Percentiles rank a stretch among this genome's conserved stretches.
phyloP scores from a whole-genome alignment of 1,140 invertebrate species.

The Hyles euphorbiae region DNA sequence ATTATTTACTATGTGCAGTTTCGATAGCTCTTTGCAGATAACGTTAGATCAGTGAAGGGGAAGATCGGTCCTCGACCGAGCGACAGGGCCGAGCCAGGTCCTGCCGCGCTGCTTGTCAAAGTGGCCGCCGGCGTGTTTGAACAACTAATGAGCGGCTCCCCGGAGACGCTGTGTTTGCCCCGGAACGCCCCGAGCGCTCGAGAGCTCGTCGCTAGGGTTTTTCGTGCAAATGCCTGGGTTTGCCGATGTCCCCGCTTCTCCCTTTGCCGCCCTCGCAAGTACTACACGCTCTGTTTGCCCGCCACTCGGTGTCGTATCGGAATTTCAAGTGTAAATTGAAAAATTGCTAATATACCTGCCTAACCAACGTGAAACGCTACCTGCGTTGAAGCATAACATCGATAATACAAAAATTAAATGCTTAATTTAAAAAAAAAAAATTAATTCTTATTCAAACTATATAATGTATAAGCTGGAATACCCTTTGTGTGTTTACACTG shows the following conservation, averaged over 20 bases:
- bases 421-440: no score
- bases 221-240: slow-evolving; percentile 43
- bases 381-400: no score
- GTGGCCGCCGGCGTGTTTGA: slow-evolving; percentile 66
- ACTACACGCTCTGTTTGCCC: slow-evolving; percentile 38
- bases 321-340: slow-evolving; percentile 55
- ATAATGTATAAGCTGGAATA: no score
- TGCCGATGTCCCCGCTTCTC: slow-evolving; percentile 32
- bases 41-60: slow-evolving; percentile 60
- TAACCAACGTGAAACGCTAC: no score
- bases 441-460: no score
- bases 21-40: slow-evolving; percentile 52
- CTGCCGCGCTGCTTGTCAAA: slow-evolving; percentile 56
- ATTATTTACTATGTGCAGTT: slow-evolving; percentile 41
- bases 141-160: slow-evolving; percentile 50
- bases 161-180: slow-evolving; percentile 47
- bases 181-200: slow-evolving; percentile 50
- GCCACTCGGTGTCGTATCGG: slow-evolving; percentile 50
- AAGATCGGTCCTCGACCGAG: slow-evolving; percentile 39
- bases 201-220: slow-evolving; percentile 36
- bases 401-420: no score
- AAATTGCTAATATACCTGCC: background rate
- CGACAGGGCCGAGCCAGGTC: slow-evolving; percentile 27
- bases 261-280: slow-evolving; percentile 13
- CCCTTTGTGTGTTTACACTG: no score